Conservation (phyloP, 2,888 invertebrate species). For the Drosophila nr. medialis region DNA sequence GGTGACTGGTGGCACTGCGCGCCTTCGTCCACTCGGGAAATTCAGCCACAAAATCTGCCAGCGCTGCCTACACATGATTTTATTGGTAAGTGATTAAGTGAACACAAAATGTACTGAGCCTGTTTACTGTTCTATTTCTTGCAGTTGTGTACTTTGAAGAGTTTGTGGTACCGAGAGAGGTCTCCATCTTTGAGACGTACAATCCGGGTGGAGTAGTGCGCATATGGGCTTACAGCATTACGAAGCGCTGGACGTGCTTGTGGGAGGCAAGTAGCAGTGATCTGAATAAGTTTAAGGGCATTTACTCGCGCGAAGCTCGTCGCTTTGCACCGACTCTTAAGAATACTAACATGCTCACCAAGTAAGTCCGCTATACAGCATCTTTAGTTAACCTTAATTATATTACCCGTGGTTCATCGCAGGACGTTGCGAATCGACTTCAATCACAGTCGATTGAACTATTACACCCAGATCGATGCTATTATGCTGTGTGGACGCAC, state of each 20-base stretch:
- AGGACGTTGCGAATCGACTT: conserved; percentile 94
- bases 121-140: neutral
- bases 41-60: conserved; percentile 90
- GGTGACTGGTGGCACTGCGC: conserved; percentile 93
- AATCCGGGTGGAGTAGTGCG: conserved; percentile 93
- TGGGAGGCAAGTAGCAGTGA: conserved; percentile 88
- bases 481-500: conserved; percentile 90
- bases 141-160: conserved; percentile 84
- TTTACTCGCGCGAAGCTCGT: conserved; percentile 87
- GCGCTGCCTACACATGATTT: conserved; percentile 91
- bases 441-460: conserved; percentile 91
- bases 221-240: conserved; percentile 89
- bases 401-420: conserved; percentile 33
- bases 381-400: neutral
- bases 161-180: conserved; percentile 84
- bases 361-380: conserved; percentile 83
- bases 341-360: conserved; percentile 85
- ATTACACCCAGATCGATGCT: conserved; percentile 95
- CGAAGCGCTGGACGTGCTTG: conserved; percentile 88
- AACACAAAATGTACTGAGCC: neutral
- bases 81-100: conserved; percentile 87
- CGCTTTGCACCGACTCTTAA: conserved; percentile 91
- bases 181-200: conserved; percentile 93
- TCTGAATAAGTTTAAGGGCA: conserved; percentile 29
- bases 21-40: conserved; percentile 89